Conservation (phyloP, 2,888 invertebrate species). For the Clanis bilineata region DNA sequence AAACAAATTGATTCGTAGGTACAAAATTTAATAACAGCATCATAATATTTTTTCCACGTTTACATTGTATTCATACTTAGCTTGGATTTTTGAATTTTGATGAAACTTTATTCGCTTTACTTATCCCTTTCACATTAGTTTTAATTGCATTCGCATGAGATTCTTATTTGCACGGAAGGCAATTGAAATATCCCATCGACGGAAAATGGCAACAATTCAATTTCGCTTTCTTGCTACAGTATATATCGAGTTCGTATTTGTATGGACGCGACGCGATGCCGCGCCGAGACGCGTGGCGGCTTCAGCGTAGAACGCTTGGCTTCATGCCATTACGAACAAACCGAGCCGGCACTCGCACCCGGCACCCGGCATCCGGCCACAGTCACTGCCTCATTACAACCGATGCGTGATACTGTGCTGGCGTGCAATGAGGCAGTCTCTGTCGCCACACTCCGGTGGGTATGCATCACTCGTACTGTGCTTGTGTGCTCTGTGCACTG, state of each 20-base stretch:
- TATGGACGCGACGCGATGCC: constrained; percentile 59
- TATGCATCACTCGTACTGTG: constrained; percentile 42
- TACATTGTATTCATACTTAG: constrained; percentile 37
- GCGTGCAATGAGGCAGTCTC: not conserved
- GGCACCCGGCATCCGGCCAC: too few relatives aligned
- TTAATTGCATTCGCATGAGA: constrained; percentile 68
- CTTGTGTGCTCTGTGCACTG: constrained; percentile 25
- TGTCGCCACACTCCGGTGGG: constrained; percentile 35
- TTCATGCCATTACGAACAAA: constrained; percentile 63
- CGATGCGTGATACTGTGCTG: constrained; percentile 51
- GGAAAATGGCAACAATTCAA: constrained; percentile 79
- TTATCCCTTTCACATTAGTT: constrained; percentile 67
- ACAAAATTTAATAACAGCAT: constrained; percentile 30
- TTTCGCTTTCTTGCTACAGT: constrained; percentile 79
- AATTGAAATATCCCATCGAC: constrained; percentile 68
- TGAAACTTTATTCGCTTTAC: constrained; percentile 51
- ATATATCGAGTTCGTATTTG: constrained; percentile 60
- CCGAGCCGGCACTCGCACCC: not conserved
- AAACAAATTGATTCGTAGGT: constrained; percentile 21
- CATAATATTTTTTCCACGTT: constrained; percentile 35
- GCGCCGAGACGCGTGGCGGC: constrained; percentile 34
- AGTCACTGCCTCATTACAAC: constrained; percentile 64
- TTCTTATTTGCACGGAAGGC: constrained; percentile 71
- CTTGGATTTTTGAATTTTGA: constrained; percentile 21
- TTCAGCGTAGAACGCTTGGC: constrained; percentile 71